A percentile compares a stretch with the other conserved stretches of the same genome.
Evolutionary conservation across 2,797 vertebrate genomes (phyloP).

Genomic region (Gorsachius magnificus): DNA sequence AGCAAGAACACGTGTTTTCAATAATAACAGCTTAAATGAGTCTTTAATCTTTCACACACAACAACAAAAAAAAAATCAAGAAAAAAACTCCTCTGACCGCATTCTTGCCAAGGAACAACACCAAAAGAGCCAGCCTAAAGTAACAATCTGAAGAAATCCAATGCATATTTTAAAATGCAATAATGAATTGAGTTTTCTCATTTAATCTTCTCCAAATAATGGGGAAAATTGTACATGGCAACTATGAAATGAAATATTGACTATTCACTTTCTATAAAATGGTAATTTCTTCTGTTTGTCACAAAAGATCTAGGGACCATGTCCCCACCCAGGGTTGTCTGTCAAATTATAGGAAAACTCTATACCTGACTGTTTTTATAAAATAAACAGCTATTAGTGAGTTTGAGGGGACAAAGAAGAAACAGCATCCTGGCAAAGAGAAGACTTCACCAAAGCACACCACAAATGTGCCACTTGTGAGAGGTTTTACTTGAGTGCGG

Average conservation of each 20-base stretch:
- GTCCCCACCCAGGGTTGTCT: background rate
- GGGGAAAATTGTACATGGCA: slow-evolving; percentile 23
- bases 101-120: background rate
- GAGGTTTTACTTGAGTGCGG: background rate
- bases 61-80: background rate
- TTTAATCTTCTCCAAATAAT: slow-evolving; percentile 17
- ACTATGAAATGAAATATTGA: slow-evolving; percentile 46
- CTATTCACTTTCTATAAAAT: background rate
- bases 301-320: background rate
- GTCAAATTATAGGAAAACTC: background rate
- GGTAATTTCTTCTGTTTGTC: background rate
- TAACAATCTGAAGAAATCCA: background rate
- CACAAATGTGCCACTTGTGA: background rate
- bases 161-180: background rate
- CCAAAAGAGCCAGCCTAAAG: background rate
- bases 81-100: too few relatives aligned
- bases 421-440: background rate
- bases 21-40: background rate
- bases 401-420: background rate
- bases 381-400: background rate
- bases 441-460: background rate
- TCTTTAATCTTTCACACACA: background rate
- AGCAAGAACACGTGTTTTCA: background rate
- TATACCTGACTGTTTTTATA: background rate
- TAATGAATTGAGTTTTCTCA: background rate